Evolutionary conservation across 2,113 vertebrate species (phyloP).

Genomic region (Hippocampus comes): DNA sequence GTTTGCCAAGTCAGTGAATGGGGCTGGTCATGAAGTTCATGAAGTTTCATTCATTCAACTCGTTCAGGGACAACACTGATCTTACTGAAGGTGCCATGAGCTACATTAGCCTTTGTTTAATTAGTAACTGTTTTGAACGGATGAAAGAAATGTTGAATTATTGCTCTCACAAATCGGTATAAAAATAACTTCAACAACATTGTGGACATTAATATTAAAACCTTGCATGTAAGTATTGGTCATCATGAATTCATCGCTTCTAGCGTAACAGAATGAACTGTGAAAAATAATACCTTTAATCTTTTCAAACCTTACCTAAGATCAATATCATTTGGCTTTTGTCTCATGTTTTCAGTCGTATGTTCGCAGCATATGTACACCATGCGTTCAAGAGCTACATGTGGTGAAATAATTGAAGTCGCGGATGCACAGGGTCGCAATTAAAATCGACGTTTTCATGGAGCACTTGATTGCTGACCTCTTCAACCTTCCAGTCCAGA

Average conservation of each 20-base stretch:
- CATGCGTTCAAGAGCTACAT: slow-evolving; percentile 37
- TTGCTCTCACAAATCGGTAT: background rate
- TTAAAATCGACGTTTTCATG: slow-evolving; percentile 48
- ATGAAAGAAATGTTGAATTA: background rate
- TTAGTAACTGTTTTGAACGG: background rate
- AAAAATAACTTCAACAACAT: background rate
- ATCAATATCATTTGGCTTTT: slow-evolving; percentile 1
- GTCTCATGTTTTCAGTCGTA: background rate
- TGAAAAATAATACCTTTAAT: background rate
- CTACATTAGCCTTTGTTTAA: background rate
- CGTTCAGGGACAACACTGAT: background rate
- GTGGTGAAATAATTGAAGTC: slow-evolving; percentile 55
- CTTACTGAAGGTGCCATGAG: background rate
- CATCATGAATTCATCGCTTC: slow-evolving; percentile 43
- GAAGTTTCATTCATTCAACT: too few relatives aligned
- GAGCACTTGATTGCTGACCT: slow-evolving; percentile 53
- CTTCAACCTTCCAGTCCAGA: slow-evolving; percentile 50
- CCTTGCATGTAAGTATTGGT: slow-evolving; percentile 42
- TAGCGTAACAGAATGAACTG: slow-evolving; percentile 20
- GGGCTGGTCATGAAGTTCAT: too few relatives aligned
- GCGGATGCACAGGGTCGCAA: slow-evolving; percentile 26
- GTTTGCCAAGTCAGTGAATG: too few relatives aligned
- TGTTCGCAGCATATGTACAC: slow-evolving; percentile 22
- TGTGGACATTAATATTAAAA: slow-evolving; percentile 52
- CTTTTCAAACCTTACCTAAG: background rate